A percentile compares a stretch with the other conserved stretches of the same genome.
These are phyloP conservation scores for Herpetotheres cachinnans DNA, from an alignment of 2,113 vertebrate genomes.

Conservation along the genomic window DNA sequence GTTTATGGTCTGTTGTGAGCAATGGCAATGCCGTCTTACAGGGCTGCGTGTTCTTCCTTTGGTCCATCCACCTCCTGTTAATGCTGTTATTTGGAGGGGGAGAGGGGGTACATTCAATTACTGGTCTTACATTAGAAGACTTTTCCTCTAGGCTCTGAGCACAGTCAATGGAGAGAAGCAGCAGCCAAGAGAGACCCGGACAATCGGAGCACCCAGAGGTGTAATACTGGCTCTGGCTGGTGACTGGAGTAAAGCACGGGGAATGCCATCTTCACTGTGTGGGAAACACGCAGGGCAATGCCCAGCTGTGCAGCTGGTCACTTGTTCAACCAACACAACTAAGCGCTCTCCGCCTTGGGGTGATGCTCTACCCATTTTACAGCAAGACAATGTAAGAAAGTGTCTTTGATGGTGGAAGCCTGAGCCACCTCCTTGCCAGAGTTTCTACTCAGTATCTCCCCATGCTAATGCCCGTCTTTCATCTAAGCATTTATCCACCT, in stretches of 20 bases:
- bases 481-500: neutral
- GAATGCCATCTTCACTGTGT: neutral
- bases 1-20: neutral
- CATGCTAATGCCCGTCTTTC: neutral
- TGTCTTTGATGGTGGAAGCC: neutral
- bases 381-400: neutral
- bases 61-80: neutral
- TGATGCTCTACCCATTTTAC: neutral
- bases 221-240: neutral
- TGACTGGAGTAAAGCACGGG: neutral
- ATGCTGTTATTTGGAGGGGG: neutral
- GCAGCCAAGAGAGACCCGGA: neutral
- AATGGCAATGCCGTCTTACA: neutral
- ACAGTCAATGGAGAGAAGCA: neutral
- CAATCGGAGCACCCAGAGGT: neutral
- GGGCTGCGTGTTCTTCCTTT: neutral
- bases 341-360: neutral
- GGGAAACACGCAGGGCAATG: neutral
- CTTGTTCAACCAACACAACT: neutral
- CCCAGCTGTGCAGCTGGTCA: neutral
- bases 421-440: neutral
- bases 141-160: neutral
- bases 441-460: too few relatives aligned
- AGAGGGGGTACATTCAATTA: neutral
- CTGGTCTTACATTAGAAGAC: neutral